Conservation (phyloP, 2,888 invertebrate genomes). For the Zygaena filipendulae region DNA sequence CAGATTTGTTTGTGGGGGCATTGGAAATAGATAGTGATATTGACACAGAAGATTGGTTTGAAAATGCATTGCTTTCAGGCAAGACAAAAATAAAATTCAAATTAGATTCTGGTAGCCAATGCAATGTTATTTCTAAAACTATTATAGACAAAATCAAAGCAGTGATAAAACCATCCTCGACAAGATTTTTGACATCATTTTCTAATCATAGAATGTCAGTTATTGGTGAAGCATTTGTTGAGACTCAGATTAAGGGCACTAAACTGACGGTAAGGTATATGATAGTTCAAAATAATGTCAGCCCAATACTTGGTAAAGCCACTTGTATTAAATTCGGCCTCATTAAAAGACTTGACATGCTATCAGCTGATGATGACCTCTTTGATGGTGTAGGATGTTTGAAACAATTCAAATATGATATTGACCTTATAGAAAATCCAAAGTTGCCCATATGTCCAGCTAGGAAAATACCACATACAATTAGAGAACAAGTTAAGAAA, state of each 20-base stretch:
- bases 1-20: no score
- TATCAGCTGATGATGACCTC: constrained; percentile 3
- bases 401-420: constrained; percentile 7
- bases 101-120: not conserved
- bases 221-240: not conserved
- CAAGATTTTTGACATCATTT: not conserved
- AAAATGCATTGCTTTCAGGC: not conserved
- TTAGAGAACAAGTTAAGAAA: no score
- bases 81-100: not conserved
- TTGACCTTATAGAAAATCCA: constrained; percentile 10
- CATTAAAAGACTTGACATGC: not conserved
- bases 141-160: not conserved
- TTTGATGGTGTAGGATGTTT: constrained; percentile 9
- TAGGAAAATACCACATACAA: not conserved
- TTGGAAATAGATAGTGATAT: no score
- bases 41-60: no score
- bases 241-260: not conserved
- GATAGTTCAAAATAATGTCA: constrained; percentile 1
- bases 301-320: constrained; percentile 5
- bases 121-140: not conserved
- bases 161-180: not conserved
- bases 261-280: not conserved
- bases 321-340: constrained; percentile 5
- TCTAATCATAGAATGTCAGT: not conserved
- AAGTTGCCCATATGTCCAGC: constrained; percentile 4